These are phyloP conservation scores for Camponotus vicinus DNA, from an alignment of 1,140 invertebrate genomes.

Conservation along the genomic window DNA sequence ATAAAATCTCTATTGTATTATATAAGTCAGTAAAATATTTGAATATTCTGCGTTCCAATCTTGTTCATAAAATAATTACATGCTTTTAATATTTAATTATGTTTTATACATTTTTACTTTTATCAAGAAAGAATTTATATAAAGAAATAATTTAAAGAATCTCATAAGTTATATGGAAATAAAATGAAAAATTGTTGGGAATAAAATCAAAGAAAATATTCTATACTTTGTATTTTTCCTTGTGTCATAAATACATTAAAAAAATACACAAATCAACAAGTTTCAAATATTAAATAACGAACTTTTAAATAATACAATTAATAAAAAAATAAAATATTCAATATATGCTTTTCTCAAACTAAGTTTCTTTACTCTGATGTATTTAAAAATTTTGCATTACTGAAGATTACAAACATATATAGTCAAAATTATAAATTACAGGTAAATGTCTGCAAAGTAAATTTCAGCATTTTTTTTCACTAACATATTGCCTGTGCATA, in stretches of 20 bases:
- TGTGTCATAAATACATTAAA: background rate
- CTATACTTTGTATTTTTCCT: background rate
- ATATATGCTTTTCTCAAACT: no score
- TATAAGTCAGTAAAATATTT: background rate
- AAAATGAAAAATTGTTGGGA: background rate
- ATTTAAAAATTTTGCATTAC: no score
- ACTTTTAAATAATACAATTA: no score
- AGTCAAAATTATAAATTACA: no score
- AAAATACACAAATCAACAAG: background rate
- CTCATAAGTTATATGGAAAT: background rate
- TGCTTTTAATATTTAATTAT: constrained; percentile 26
- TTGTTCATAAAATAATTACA: background rate
- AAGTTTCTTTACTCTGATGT: no score
- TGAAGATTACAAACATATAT: no score
- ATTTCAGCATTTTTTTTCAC: no score
- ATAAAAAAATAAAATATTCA: no score
- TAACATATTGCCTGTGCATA: no score
- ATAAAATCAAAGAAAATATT: constrained; percentile 27
- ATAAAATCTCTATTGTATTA: constrained; percentile 28
- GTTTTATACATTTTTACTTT: constrained; percentile 55
- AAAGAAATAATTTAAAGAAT: constrained; percentile 30
- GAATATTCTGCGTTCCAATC: constrained; percentile 3
- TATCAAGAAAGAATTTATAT: constrained; percentile 18
- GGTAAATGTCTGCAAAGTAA: no score
- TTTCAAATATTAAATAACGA: no score